Evolutionary conservation across 2,113 vertebrate genomes (phyloP).

Genomic region (Apodemus speciosus): DNA sequence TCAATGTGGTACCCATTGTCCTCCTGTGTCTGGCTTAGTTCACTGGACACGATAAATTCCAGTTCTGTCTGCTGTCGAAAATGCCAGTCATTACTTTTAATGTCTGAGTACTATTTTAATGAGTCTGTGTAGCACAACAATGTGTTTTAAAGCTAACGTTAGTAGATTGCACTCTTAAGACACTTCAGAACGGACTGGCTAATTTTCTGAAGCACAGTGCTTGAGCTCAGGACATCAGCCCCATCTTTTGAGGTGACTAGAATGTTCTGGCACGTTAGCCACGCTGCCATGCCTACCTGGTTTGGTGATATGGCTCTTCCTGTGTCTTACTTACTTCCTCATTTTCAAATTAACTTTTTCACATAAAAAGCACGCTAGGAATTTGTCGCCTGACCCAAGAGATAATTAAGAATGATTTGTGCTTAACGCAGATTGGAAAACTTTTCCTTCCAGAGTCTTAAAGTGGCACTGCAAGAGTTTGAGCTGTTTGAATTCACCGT

Average conservation of each 20-base stretch:
- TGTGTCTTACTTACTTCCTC: background rate
- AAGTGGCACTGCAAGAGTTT: background rate
- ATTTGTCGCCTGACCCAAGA: background rate
- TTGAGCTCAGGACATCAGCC: background rate
- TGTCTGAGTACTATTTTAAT: background rate
- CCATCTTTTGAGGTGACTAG: background rate
- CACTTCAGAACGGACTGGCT: background rate
- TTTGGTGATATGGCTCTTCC: background rate
- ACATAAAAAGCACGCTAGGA: constrained; percentile 41
- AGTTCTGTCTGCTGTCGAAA: background rate
- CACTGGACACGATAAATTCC: background rate
- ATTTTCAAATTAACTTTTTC: constrained; percentile 51
- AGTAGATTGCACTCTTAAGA: background rate
- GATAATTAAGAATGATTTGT: constrained; percentile 15
- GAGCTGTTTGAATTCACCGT: constrained; percentile 15
- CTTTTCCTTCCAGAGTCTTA: constrained; percentile 36
- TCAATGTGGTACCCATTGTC: background rate
- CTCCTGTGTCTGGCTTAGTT: background rate
- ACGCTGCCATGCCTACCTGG: background rate
- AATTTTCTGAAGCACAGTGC: constrained; percentile 32
- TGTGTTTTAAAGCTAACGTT: background rate
- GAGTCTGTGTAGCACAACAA: background rate
- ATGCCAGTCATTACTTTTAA: background rate
- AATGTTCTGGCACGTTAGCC: background rate
- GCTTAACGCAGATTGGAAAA: constrained; percentile 20